A percentile compares a stretch with the other conserved stretches of the same genome.
Conservation (phyloP, 2,113 vertebrate genomes). For the Clarias gariepinus region DNA sequence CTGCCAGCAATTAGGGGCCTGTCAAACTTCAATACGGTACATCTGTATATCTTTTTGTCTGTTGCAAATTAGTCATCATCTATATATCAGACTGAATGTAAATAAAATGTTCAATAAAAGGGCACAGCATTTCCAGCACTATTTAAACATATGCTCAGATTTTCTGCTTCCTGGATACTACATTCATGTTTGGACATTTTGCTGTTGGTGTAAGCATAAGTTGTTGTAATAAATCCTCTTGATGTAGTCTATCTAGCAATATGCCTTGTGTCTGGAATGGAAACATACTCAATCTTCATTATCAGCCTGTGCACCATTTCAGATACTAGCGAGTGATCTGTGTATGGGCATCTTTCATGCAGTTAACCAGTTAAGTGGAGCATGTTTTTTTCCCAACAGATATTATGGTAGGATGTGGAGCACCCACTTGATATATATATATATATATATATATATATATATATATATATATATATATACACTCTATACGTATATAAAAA, state of each 20-base stretch:
- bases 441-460: too few species aligned
- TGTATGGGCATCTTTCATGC: background rate
- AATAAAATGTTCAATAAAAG: conserved; percentile 1
- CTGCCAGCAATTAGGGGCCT: background rate
- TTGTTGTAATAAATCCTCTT: background rate
- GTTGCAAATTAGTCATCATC: background rate
- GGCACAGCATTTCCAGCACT: background rate
- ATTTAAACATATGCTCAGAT: background rate
- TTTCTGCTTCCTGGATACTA: background rate
- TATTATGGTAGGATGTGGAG: too few species aligned
- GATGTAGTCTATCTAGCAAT: background rate
- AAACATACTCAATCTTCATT: background rate
- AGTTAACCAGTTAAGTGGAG: background rate
- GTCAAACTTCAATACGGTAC: background rate
- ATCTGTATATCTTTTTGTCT: background rate
- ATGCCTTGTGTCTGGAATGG: background rate
- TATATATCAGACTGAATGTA: background rate
- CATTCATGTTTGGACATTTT: background rate
- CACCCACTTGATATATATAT: too few species aligned
- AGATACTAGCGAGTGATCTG: background rate
- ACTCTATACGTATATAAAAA: too few species aligned
- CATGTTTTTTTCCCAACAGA: too few species aligned
- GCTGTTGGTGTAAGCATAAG: background rate
- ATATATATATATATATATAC: too few species aligned
- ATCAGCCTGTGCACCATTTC: background rate